Evolutionary conservation across 2,113 vertebrate species (phyloP).

Genomic region (Formicarius rufipectus): DNA sequence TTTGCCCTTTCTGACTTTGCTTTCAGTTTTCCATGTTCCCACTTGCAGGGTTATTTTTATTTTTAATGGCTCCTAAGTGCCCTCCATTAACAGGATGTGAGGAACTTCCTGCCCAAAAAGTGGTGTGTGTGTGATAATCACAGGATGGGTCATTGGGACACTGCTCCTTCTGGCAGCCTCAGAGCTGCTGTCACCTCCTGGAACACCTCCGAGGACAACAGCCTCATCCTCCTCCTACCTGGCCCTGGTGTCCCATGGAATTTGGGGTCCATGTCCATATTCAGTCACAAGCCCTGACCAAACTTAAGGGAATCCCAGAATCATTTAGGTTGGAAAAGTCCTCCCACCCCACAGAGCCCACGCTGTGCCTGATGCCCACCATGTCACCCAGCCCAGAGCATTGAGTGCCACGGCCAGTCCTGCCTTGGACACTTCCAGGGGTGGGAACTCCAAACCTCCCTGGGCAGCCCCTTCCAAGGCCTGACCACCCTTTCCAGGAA

Average conservation of each 20-base stretch:
- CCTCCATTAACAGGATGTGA: not conserved
- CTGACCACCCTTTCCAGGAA: too few species aligned
- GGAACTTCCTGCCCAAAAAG: not conserved
- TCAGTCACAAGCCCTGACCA: not conserved
- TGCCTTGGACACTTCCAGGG: too few species aligned
- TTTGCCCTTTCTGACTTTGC: not conserved
- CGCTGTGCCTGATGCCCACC: rapidly evolving
- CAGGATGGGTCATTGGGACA: not conserved
- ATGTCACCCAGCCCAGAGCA: not conserved
- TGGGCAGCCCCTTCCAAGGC: too few species aligned
- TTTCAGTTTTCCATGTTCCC: not conserved
- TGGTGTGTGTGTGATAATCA: not conserved
- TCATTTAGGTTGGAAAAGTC: not conserved
- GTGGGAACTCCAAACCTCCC: too few species aligned
- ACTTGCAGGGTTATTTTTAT: not conserved
- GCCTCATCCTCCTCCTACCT: not conserved
- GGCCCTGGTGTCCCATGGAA: not conserved
- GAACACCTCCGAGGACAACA: not conserved
- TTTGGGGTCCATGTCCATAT: rapidly evolving
- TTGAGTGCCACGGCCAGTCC: too few species aligned
- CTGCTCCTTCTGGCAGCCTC: not conserved
- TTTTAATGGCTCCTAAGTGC: slow-evolving; percentile 10
- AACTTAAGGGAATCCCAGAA: not conserved
- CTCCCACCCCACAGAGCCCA: not conserved
- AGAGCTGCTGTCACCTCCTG: not conserved